Percentiles rank a stretch among this genome's conserved stretches.
These are phyloP conservation scores for Aethina tumida DNA, from an alignment of 1,140 invertebrate genomes.

Conservation along the genomic window DNA sequence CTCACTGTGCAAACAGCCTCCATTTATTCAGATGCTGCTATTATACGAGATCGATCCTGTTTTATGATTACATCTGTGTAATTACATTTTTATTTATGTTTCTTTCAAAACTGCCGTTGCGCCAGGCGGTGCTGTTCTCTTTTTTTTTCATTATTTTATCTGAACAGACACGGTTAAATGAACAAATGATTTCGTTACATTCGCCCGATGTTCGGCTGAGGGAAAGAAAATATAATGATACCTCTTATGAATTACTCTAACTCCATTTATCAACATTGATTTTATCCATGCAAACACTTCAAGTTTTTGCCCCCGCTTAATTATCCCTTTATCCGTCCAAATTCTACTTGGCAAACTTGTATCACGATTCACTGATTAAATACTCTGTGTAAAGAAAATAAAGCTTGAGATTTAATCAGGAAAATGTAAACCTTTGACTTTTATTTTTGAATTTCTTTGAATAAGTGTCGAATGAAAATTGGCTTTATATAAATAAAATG, in stretches of 20 bases:
- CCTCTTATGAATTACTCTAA: background rate
- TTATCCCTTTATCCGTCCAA: no score
- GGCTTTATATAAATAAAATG: no score
- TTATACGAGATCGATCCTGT: conserved; percentile 21
- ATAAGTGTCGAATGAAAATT: no score
- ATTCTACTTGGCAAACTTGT: conserved; percentile 6
- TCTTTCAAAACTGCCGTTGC: no score
- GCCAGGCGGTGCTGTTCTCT: no score
- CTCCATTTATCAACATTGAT: background rate
- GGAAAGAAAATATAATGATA: conserved; percentile 5
- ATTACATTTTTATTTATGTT: conserved; percentile 30
- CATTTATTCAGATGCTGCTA: conserved; percentile 11
- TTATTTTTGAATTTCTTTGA: no score
- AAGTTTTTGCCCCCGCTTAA: no score
- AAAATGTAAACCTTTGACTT: no score
- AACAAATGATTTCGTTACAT: conserved; percentile 8
- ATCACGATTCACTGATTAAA: no score
- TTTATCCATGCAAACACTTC: background rate
- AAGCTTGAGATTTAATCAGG: no score
- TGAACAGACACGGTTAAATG: conserved; percentile 4
- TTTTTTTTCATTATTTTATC: conserved; percentile 1
- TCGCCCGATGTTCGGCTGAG: conserved; percentile 7
- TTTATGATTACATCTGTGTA: conserved; percentile 28
- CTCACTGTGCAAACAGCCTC: no score
- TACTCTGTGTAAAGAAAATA: no score